A percentile compares a stretch with the other conserved stretches of the same genome.
Conservation (phyloP, 1,140 invertebrate species). For the Heliconius congener region DNA sequence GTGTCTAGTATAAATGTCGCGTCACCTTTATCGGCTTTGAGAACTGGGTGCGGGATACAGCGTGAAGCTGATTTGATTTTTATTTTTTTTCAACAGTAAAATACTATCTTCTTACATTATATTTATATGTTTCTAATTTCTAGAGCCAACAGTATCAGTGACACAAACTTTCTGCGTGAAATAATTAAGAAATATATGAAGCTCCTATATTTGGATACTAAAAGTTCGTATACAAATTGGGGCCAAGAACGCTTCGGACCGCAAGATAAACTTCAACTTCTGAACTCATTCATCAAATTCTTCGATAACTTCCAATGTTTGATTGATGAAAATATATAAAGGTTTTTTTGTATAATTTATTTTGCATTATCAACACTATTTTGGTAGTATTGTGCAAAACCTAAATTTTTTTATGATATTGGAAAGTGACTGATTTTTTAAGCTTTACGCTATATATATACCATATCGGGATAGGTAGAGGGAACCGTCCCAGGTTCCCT, state of each 20-base stretch:
- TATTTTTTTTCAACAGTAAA: background rate
- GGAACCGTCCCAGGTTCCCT: no score
- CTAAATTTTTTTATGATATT: no score
- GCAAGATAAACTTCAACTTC: constrained; percentile 4
- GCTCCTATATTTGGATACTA: constrained; percentile 3
- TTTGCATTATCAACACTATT: background rate
- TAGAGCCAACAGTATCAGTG: background rate
- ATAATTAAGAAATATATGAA: background rate
- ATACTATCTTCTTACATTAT: background rate
- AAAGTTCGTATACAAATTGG: background rate
- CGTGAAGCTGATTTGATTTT: no score
- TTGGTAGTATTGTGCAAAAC: background rate
- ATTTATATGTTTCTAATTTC: background rate
- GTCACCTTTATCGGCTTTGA: no score
- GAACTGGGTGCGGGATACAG: no score
- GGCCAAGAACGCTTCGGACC: background rate
- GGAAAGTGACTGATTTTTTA: no score
- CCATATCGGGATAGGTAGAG: no score
- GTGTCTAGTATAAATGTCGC: no score
- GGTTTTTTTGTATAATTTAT: background rate
- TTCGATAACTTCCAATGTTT: background rate
- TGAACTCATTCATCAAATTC: constrained; percentile 11
- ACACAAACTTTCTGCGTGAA: background rate
- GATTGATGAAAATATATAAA: background rate
- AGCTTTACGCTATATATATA: no score